Evolutionary conservation across 2,797 vertebrate species (phyloP), one percentile per base, ranked within the genome.

Genomic region (Ataeniobius toweri): DNA sequence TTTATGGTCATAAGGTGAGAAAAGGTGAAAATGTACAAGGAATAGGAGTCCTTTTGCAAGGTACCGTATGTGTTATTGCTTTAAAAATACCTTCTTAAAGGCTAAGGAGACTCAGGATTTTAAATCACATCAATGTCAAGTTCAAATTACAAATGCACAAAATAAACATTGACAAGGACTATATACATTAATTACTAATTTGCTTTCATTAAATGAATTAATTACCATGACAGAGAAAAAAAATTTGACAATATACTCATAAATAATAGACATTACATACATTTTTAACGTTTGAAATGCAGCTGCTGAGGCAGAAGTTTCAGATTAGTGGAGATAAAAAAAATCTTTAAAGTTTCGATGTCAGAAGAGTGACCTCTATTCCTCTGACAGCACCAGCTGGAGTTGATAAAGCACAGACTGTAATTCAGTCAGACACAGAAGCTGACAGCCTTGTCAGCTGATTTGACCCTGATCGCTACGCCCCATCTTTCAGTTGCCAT

Each of bases 401-500:
- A 90, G 83, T 79, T 86, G 89, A 92, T 89, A 91, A 91, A 90
- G 78, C 88, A 79, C 84, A 89, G 79, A 87, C 76, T 86, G 80
- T 75, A 87, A 88, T 84, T 88, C 87, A 89, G 84, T 89, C 89
- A 84, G 89, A 75, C 77, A 75, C 79, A 76, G 83, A 83, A 67
- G 82, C 80, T 81, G 91, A 90, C 79, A 89, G 88, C 77, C 78
- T 89, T 80, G 90, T 84, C 90, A 76, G 86, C 65, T 75, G 86
- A 91, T 90, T 92, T 87, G 79, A 93, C 93, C 90, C 90, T 84
- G 90, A 86, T 76, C 75, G 24, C 86, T 91, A 81, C 79, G 84
- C 55, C 86, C 50, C 59, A 81, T 90, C 79, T 91, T 89, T 91
- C 86, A 48, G 46, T 89, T 75, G 73, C 76, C 83, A 93, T 95